phyloP scores from a whole-genome alignment of 2,113 vertebrate species.

The Promerops cafer region DNA sequence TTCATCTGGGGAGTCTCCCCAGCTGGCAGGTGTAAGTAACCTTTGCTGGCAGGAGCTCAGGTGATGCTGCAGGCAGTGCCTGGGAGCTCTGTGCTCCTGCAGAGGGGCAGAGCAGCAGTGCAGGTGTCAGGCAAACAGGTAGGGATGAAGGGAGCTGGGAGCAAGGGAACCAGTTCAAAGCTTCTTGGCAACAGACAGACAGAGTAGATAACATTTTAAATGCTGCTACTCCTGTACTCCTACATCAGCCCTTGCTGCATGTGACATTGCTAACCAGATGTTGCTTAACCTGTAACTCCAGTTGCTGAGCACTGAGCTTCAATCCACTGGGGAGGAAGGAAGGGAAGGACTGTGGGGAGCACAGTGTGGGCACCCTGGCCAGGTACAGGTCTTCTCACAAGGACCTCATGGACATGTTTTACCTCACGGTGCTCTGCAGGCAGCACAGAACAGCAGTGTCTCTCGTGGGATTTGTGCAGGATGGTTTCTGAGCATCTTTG shows the following conservation, averaged over 20 bases:
- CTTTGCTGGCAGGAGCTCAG: background rate
- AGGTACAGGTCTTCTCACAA: background rate
- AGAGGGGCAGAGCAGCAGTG: background rate
- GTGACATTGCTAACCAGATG: background rate
- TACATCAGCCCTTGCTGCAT: background rate
- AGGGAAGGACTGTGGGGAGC: background rate
- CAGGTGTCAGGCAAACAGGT: background rate
- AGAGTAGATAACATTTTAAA: background rate
- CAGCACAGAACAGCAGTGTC: background rate
- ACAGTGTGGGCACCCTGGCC: background rate
- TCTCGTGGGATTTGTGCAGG: accelerated
- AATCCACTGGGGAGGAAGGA: background rate
- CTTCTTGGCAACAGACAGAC: background rate
- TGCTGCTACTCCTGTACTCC: background rate
- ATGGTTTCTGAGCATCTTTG: background rate
- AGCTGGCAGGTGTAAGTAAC: background rate
- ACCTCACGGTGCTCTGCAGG: background rate
- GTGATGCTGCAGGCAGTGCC: background rate
- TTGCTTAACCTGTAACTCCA: background rate
- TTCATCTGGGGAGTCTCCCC: accelerated
- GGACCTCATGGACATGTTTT: accelerated
- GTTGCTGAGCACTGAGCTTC: background rate
- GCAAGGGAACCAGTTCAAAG: background rate
- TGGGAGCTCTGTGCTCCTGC: background rate
- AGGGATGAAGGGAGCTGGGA: background rate